Base-by-base conservation (phyloP, 2,888 invertebrate species). In the Torymus tubicola region DNA sequence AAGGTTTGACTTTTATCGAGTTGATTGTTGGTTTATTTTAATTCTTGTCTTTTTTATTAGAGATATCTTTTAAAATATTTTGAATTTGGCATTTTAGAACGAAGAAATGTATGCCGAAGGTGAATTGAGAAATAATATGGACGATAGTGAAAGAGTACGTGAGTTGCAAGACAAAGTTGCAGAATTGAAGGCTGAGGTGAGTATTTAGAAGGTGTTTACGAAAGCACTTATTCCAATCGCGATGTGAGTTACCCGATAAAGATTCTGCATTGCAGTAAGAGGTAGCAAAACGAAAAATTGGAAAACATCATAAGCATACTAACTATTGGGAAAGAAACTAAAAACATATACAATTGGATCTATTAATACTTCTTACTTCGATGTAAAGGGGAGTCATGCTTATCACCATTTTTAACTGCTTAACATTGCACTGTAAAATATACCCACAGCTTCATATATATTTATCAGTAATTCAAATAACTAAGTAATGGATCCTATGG, bases 51-150 rank as follows among this genome's bases (percentile, higher is more conserved):
- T 31, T 31, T 52, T 18, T 18, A 24, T 73, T 24, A 8, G 10
- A 42, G 42, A 42, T 42, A 42, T 8, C 42, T 42, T 42, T 42
- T 42, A 42, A 42, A 0, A 42, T 42, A 42, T 5, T 8, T 42
- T 42, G 8, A 42, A 42, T 42, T 42, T 42, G 42, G 42, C 8
- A 8, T 91, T 92, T 55, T 90, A 98, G 98, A 98, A 97, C 90
- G 97, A 98, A 91, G 98, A 98, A 91, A 96, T 98, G 93, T 93
- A 97, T 42, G 96, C 98, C 0, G 97, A 97, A 90, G 97, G 97
- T 3, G 97, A 98, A 91, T 93, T 98, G 73, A 93, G 97, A 82
- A 96, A 95, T 85, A 96, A 96, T 90, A 93, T 96, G 86, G 96
- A 96, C 82, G 96, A 97, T 87, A 95, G 95, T 72, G 97, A 97